Evolutionary conservation across 2,113 vertebrate genomes (phyloP).

Genomic region (Myotis yumanensis): DNA sequence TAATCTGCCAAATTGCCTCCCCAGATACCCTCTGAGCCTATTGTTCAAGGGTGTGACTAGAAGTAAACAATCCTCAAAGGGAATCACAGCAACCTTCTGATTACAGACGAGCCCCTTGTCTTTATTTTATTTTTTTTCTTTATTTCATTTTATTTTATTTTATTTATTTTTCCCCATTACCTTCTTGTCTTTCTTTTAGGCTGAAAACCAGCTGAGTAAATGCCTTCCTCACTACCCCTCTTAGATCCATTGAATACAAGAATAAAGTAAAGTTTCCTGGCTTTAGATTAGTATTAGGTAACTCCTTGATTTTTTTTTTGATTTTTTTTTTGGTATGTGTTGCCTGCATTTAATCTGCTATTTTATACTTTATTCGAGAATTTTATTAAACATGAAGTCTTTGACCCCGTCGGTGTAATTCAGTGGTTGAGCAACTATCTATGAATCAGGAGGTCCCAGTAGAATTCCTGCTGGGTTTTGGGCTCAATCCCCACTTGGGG

Average conservation of each 20-base stretch:
- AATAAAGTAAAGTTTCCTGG: neutral
- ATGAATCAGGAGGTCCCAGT: too few species aligned
- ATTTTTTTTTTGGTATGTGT: neutral
- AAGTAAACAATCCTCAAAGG: neutral
- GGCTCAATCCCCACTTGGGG: too few species aligned
- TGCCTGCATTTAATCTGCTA: neutral
- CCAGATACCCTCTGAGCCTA: neutral
- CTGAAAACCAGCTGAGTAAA: slow-evolving; percentile 5
- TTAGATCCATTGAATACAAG: neutral
- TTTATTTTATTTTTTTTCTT: neutral
- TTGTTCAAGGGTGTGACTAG: neutral
- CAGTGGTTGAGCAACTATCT: too few species aligned
- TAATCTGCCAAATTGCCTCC: neutral
- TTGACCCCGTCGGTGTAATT: neutral
- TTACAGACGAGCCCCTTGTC: neutral
- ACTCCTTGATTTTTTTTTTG: neutral
- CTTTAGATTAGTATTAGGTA: neutral
- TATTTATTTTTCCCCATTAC: neutral
- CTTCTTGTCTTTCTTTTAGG: neutral
- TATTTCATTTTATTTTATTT: neutral
- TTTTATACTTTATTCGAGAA: neutral
- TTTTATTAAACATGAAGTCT: slow-evolving; percentile 25
- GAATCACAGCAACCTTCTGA: neutral
- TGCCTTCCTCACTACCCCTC: neutral
- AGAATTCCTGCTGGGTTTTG: too few species aligned